Conservation (phyloP, 2,113 vertebrate species). For the Pelodiscus sinensis region DNA sequence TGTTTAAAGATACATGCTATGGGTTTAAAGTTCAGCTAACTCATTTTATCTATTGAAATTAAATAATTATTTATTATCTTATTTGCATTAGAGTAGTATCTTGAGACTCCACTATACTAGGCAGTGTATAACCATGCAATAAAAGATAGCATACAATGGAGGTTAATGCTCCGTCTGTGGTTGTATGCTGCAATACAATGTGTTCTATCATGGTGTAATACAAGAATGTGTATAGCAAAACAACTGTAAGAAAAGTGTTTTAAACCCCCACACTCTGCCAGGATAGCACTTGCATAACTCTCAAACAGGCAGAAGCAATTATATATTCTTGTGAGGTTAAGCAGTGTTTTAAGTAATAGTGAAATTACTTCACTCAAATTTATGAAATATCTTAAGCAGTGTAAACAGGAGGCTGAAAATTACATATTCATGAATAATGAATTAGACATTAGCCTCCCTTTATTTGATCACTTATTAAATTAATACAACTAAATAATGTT, state of each 20-base stretch:
- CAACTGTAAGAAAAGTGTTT: background rate
- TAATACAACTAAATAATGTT: background rate
- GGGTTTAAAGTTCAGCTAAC: background rate
- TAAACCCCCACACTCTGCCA: background rate
- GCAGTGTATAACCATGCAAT: background rate
- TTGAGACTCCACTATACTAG: background rate
- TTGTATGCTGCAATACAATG: background rate
- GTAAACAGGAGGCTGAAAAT: background rate
- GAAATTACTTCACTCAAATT: background rate
- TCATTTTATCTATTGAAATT: background rate
- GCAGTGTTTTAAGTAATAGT: background rate
- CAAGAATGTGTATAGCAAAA: background rate
- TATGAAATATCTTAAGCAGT: background rate
- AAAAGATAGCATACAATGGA: background rate
- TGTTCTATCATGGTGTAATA: background rate
- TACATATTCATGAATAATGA: background rate
- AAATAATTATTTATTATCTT: background rate
- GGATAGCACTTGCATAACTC: background rate
- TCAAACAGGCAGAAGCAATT: background rate
- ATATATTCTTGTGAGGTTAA: background rate
- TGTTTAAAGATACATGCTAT: background rate
- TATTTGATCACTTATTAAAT: background rate
- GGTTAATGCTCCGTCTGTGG: background rate
- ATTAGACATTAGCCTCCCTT: background rate
- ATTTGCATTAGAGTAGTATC: background rate